Evolutionary conservation across 2,797 vertebrate species (phyloP), one percentile per base, ranked within the genome.

Genomic region (Cossypha polioptera): DNA sequence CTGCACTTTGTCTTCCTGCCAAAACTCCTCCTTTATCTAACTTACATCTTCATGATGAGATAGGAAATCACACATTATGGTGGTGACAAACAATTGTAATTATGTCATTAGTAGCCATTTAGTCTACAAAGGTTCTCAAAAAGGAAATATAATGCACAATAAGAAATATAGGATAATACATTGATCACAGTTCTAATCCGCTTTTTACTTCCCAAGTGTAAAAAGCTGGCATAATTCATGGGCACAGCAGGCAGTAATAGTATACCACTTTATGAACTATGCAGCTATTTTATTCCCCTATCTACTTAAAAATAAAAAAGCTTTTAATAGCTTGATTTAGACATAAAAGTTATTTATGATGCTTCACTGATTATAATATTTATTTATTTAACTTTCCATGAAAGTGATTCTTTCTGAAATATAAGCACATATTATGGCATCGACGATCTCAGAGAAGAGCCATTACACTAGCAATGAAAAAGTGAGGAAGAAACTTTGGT

Each of bases 31-130:
- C 98, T 99, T 98, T 98, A 98, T 99, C 98, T 98, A 98, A 98
- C 98, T 98, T 98, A 98, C 98, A 98, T 98, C 98, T 98, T 98
- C 98, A 98, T 98, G 98, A 98, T 98, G 98, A 99, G 98, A 99
- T 98, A 98, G 98, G 98, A 99, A 99, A 99, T 99, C 98, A 97
- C 97, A 97, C 98, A 98, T 98, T 98, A 99, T 95, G 97, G 98
- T 98, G 97, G 98, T 98, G 98, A 99, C 98, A 99, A 99, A 99
- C 98, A 99, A 99, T 98, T 98, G 98, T 98, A 99, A 98, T 98
- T 98, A 98, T 98, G 98, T 98, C 98, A 99, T 99, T 99, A 99
- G 98, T 98, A 97, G 98, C 98, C 98, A 98, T 98, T 98, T 98
- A 98, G 98, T 98, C 98, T 97, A 98, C 98, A 98, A 98, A 99